These are phyloP conservation scores for Epiblema foenella DNA, from an alignment of 2,888 invertebrate genomes.

Conservation along the genomic window DNA sequence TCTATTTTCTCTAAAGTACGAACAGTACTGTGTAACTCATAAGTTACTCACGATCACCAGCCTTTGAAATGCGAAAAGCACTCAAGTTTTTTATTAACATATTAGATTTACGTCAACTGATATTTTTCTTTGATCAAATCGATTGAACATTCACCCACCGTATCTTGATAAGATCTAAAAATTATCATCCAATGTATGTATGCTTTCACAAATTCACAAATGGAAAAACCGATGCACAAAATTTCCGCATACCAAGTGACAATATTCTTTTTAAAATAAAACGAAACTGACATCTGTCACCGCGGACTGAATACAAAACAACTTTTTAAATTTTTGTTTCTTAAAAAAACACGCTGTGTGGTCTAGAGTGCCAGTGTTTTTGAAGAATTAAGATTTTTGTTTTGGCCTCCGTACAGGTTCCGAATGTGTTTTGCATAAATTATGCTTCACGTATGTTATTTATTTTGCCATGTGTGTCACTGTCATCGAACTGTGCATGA, in stretches of 20 bases:
- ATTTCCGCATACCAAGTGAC: slow-evolving; percentile 51
- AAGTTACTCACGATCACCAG: no score
- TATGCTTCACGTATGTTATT: slow-evolving; percentile 18
- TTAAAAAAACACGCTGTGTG: slow-evolving; percentile 51
- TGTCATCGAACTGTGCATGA: slow-evolving; percentile 19
- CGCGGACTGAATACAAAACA: slow-evolving; percentile 51
- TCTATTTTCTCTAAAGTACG: background rate
- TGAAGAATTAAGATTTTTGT: slow-evolving; percentile 40
- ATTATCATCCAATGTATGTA: slow-evolving; percentile 38
- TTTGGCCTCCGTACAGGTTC: slow-evolving; percentile 33
- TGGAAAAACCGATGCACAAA: slow-evolving; percentile 37
- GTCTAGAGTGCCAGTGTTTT: slow-evolving; percentile 46
- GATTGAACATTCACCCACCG: slow-evolving; percentile 34
- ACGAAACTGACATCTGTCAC: slow-evolving; percentile 58
- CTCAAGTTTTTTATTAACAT: background rate
- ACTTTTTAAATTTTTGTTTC: slow-evolving; percentile 47
- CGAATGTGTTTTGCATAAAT: slow-evolving; percentile 36
- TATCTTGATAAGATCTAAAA: slow-evolving; percentile 40
- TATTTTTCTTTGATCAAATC: slow-evolving; percentile 2
- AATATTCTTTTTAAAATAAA: slow-evolving; percentile 46
- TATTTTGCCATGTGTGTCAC: slow-evolving; percentile 25
- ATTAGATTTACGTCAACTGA: background rate
- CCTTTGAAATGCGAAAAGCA: no score
- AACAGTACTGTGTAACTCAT: background rate
- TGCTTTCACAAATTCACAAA: slow-evolving; percentile 33